Evolutionary conservation across 1,140 invertebrate genomes (phyloP).

Genomic region (Sipha flava): DNA sequence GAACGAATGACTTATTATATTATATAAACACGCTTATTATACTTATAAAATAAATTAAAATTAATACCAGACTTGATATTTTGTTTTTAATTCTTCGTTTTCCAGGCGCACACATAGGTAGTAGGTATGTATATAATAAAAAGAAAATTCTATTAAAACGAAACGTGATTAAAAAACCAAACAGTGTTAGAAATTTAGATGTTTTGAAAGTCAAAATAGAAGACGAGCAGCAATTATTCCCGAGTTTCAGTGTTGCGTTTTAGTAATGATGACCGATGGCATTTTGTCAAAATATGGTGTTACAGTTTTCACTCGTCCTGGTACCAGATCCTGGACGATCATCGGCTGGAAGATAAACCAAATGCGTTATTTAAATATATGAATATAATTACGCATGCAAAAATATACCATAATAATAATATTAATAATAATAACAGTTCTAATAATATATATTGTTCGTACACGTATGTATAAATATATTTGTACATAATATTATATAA

Average conservation of each 20-base stretch:
- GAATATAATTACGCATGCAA: background rate
- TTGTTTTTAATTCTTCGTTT: conserved; percentile 2
- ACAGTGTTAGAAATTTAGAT: background rate
- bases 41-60: conserved; percentile 17
- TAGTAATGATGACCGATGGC: conserved; percentile 15
- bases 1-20: conserved; percentile 17
- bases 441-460: background rate
- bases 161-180: background rate
- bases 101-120: background rate
- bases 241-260: conserved; percentile 27
- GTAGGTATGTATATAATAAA: no score
- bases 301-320: conserved; percentile 30
- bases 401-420: no score
- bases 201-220: background rate
- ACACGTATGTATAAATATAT: background rate
- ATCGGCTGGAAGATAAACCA: conserved; percentile 5
- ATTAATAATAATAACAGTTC: no score
- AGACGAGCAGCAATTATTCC: background rate
- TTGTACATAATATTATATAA: no score
- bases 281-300: conserved; percentile 28
- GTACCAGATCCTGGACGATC: conserved; percentile 1
- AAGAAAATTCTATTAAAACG: no score
- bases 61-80: conserved; percentile 2
- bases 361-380: no score
- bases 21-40: conserved; percentile 7